Evolutionary conservation across 2,888 invertebrate genomes (phyloP), one percentile per base, ranked within the genome.

Genomic region (Epistrophe grossulariae): DNA sequence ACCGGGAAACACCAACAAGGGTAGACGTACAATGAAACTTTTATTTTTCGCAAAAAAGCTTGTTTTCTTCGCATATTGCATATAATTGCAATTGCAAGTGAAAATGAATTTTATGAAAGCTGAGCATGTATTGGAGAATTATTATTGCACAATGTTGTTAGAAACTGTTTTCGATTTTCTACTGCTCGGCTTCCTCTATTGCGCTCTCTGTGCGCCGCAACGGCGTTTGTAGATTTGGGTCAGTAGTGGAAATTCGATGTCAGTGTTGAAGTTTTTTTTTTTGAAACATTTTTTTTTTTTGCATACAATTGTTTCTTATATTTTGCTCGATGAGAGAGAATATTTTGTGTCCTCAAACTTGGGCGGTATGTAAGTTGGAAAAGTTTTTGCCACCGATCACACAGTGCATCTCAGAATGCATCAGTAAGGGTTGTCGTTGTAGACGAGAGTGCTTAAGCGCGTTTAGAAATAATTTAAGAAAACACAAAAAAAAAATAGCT

Each of bases 341-440:
- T 15, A 19, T 40, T 38, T 9, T 55, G 40, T 71, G 59, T 60
- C 62, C 79, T 80, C 72, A 43, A 66, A 74, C 64, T 66, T 82
- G 71, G 66, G 52, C 70, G 71, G 62, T 87, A 87, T 79, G 76
- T 60, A 79, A 79, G 87, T 82, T 79, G 66, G 72, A 74, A 66
- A 79, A 82, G 57, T 79, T 72, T 68, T 43, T 74, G 87, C 82
- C 87, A 82, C 52, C 82, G 87, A 87, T 87, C 87, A 84, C 88
- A 90, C 89, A 91, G 90, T 91, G 90, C 90, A 91, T 89, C 91
- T 89, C 89, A 89, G 89, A 89, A 91, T 90, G 91, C 90, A 90
- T 89, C 89, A 70, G 87, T 79, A 88, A 88, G 89, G 85, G 88
- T 84, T 83, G 88, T 85, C 88, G 89, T 38, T 35, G 66, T 40